These are phyloP conservation scores for Chloropsis cyanopogon DNA, from an alignment of 2,113 vertebrate genomes.

Conservation along the genomic window DNA sequence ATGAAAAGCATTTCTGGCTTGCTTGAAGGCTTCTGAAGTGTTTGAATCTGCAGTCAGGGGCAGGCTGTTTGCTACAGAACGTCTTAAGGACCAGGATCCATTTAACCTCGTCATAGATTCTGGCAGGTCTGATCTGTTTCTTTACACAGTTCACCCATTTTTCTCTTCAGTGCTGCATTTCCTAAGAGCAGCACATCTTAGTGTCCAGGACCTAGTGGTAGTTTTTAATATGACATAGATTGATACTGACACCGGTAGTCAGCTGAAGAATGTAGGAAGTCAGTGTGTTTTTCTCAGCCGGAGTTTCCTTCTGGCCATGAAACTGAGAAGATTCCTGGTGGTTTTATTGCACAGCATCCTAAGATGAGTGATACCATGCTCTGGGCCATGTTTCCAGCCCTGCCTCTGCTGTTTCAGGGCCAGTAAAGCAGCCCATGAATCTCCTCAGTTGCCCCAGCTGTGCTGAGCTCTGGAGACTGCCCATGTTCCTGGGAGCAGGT, in stretches of 20 bases:
- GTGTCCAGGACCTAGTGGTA: not conserved
- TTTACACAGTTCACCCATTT: not conserved
- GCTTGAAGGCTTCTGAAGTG: not conserved
- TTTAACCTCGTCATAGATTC: not conserved
- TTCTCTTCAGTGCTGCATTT: not conserved
- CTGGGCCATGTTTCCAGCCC: not conserved
- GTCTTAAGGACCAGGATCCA: not conserved
- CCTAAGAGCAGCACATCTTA: not conserved
- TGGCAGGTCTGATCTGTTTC: not conserved
- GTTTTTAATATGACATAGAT: not conserved
- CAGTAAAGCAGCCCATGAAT: not conserved
- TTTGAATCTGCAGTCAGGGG: not conserved
- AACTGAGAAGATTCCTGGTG: not conserved
- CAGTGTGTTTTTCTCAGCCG: not conserved
- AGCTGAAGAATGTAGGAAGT: not conserved
- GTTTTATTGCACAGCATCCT: not conserved
- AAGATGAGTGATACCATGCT: not conserved
- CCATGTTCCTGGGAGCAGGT: not conserved
- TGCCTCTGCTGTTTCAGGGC: not conserved
- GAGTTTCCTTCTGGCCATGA: not conserved
- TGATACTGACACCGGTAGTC: not conserved
- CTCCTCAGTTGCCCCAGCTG: not conserved
- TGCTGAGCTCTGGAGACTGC: not conserved
- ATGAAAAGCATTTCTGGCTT: slow-evolving; percentile 17
- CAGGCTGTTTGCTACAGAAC: not conserved